Percentiles rank a stretch among this genome's conserved stretches.
Conservation (phyloP, 2,888 invertebrate species). For the Actias luna region DNA sequence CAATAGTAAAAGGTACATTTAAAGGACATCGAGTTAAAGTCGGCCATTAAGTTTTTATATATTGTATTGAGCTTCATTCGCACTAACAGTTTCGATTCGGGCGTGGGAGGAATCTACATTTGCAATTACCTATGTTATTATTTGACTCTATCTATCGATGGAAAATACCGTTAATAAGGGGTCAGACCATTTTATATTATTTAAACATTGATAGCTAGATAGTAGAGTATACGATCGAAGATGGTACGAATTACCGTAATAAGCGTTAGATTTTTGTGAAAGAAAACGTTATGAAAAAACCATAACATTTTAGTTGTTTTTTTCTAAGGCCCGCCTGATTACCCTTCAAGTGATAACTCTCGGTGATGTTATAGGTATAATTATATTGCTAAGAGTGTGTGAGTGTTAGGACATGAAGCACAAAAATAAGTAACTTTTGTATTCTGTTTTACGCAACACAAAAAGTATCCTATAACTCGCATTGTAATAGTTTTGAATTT, state of each 20-base stretch:
- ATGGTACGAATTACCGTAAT: no score
- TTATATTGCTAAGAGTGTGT: no score
- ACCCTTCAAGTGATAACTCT: neutral
- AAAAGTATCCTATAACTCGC: no score
- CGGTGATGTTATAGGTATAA: no score
- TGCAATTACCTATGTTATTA: conserved; percentile 16
- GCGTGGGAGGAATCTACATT: neutral
- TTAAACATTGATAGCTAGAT: neutral
- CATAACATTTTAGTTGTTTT: neutral
- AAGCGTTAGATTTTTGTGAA: neutral
- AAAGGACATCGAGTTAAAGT: neutral
- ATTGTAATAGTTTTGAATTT: no score
- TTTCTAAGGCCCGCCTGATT: neutral
- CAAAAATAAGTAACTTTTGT: no score
- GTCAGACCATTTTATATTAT: neutral
- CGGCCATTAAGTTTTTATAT: neutral
- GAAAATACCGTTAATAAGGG: neutral
- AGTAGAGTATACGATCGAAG: neutral
- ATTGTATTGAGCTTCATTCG: neutral
- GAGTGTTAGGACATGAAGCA: no score
- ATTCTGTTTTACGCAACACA: no score
- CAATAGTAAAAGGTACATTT: neutral
- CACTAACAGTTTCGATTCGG: neutral
- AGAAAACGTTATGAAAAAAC: neutral
- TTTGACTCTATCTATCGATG: neutral